A percentile compares a stretch with the other conserved stretches of the same genome.
phyloP scores from a whole-genome alignment of 2,888 invertebrate genomes.

The Diarsia mendica region DNA sequence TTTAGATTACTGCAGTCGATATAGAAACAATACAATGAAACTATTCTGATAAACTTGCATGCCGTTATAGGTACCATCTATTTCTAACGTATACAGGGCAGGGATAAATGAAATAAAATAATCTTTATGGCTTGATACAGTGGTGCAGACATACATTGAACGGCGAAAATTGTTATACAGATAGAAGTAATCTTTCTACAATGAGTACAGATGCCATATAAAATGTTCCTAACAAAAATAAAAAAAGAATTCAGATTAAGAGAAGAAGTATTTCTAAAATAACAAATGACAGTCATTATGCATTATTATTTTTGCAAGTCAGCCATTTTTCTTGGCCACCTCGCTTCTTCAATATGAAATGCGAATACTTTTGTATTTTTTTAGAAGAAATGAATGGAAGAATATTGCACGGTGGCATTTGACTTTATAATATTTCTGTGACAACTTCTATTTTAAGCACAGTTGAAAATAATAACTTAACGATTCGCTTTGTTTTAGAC shows the following conservation, averaged over 20 bases:
- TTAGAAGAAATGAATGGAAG: constrained; percentile 21
- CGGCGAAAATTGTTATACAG: constrained; percentile 7
- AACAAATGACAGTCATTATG: constrained; percentile 16
- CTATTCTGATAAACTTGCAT: constrained; percentile 26
- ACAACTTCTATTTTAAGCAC: neutral
- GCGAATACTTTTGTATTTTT: constrained; percentile 26
- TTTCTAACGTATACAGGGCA: constrained; percentile 20
- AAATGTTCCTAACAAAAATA: neutral
- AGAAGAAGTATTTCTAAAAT: constrained; percentile 2
- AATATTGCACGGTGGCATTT: constrained; percentile 16
- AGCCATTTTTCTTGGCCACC: constrained; percentile 31
- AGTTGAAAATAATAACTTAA: neutral
- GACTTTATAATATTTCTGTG: constrained; percentile 10
- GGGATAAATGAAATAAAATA: constrained; percentile 37
- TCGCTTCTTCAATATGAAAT: constrained; percentile 19
- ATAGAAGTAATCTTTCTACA: constrained; percentile 24
- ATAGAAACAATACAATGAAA: constrained; percentile 48
- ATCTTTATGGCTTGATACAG: constrained; percentile 30
- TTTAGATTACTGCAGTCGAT: constrained; percentile 41
- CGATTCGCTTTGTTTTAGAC: too few relatives aligned
- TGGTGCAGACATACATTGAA: constrained; percentile 24
- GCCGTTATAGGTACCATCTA: constrained; percentile 46
- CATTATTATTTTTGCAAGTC: constrained; percentile 17
- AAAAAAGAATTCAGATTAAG: neutral
- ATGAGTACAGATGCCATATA: constrained; percentile 3